A percentile compares a stretch with the other conserved stretches of the same genome.
These are phyloP conservation scores for Oryctolagus cuniculus DNA, from an alignment of 2,113 vertebrate genomes.

Conservation along the genomic window DNA sequence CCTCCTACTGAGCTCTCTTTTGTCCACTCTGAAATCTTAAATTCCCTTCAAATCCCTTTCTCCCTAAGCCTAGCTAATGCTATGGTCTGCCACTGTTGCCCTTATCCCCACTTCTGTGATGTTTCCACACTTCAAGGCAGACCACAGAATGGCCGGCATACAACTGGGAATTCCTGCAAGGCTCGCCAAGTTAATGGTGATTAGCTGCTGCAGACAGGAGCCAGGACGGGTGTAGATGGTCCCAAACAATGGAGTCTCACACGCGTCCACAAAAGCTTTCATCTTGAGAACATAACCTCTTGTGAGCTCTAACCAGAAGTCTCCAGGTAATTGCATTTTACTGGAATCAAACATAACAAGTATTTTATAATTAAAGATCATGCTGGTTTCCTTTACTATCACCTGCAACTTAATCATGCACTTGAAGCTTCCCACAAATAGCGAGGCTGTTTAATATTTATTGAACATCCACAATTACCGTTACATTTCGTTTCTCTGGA, in stretches of 20 bases:
- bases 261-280: slow-evolving; percentile 67
- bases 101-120: slow-evolving; percentile 77
- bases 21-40: slow-evolving; percentile 71
- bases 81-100: slow-evolving; percentile 54
- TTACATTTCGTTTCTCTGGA: slow-evolving; percentile 77
- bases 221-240: neutral
- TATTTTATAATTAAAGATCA: slow-evolving; percentile 86
- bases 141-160: slow-evolving; percentile 59
- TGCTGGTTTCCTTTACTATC: slow-evolving; percentile 80
- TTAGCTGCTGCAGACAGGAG: slow-evolving; percentile 50
- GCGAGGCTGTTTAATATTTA: slow-evolving; percentile 82
- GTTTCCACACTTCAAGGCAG: slow-evolving; percentile 74
- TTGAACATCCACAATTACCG: slow-evolving; percentile 78
- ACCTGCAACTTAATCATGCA: slow-evolving; percentile 80
- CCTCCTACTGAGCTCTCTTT: slow-evolving; percentile 70
- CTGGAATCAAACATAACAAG: slow-evolving; percentile 83
- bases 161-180: slow-evolving; percentile 71
- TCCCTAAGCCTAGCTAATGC: slow-evolving; percentile 60
- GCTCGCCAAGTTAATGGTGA: slow-evolving; percentile 60
- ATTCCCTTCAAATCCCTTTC: slow-evolving; percentile 72
- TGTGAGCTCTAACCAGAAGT: slow-evolving; percentile 69
- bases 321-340: slow-evolving; percentile 81
- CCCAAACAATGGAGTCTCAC: slow-evolving; percentile 69
- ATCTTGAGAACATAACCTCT: slow-evolving; percentile 74
- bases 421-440: slow-evolving; percentile 79